phyloP scores from a whole-genome alignment of 2,797 vertebrate genomes.

The Novumbra hubbsi region DNA sequence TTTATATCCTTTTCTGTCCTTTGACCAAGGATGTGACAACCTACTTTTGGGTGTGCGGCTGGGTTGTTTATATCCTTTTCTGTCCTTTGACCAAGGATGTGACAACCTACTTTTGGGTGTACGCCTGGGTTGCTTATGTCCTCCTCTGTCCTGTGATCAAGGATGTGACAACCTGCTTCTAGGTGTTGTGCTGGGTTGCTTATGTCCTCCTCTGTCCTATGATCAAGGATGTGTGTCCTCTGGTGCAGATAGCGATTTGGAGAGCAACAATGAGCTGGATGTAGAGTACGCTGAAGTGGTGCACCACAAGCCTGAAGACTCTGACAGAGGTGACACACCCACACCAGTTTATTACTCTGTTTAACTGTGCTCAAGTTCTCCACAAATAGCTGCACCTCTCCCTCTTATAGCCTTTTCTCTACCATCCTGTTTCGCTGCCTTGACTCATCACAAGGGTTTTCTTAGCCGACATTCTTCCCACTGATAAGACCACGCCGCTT shows the following conservation, averaged over 20 bases:
- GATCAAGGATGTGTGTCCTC: not conserved
- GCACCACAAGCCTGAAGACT: not conserved
- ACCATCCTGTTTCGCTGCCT: not conserved
- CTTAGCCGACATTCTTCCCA: slow-evolving; percentile 47
- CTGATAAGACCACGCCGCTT: slow-evolving; percentile 55
- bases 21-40: too few relatives aligned
- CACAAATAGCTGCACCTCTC: not conserved
- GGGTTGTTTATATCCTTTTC: too few relatives aligned
- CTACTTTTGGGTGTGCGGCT: not conserved
- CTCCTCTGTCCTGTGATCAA: too few relatives aligned
- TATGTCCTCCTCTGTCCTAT: not conserved
- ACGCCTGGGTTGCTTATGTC: not conserved
- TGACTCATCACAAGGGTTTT: slow-evolving; percentile 12
- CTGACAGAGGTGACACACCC: slow-evolving; percentile 4
- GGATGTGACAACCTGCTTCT: too few relatives aligned
- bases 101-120: too few relatives aligned
- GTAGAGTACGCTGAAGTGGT: slow-evolving; percentile 14
- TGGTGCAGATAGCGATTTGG: not conserved
- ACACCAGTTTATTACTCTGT: not conserved
- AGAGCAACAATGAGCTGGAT: slow-evolving; percentile 7
- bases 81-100: too few relatives aligned
- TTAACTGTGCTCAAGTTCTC: not conserved
- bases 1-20: too few relatives aligned
- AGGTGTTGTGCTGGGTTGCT: not conserved
- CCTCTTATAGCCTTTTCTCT: not conserved